Evolutionary conservation across 2,113 vertebrate genomes (phyloP), one percentile per base, ranked within the genome.

Genomic region (Glareola pratincola): DNA sequence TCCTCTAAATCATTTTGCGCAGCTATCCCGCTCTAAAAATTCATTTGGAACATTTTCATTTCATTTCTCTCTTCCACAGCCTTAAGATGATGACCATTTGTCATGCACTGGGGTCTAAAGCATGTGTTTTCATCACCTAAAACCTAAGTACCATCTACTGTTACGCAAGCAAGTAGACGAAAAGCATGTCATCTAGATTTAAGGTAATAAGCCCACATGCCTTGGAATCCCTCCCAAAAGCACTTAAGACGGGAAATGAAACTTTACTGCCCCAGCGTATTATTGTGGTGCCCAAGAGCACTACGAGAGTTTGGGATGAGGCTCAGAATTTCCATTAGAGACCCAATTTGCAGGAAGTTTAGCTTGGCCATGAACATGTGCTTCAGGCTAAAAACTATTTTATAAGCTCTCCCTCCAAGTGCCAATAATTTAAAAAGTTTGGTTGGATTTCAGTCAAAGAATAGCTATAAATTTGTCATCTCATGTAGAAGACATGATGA

Each of bases 211-310:
- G 73, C 48, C 64, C 80, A 83, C 89, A 94, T 67, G 78, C 74
- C 29, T 85, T 96, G 95, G 95, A 94, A 90, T 77, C 32, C 41
- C 72, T 96, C 96, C 92, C 92, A 95, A 90, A 92, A 92, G 93
- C 45, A 93, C 96, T 96, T 71, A 83, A 86, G 85, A 90, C 1
- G 21, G 96, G 93, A 96, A 97, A 96, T 96, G 88, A 94, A 96
- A 95, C 66, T 95, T 93, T 47, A 79, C 67, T 96, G 93, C 92
- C 71, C 78, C 0, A 1, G 50, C 45, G 43, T 62, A 62, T 64
- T 90, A 56, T 34, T 69, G 81, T 59, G 85, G 71, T 96, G 95
- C 93, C 95, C 93, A 50, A 90, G 72, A 96, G 90, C 85, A 83
- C 6, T 4, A 45, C 0, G 5, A 85, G 39, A 54, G n/a, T 8